Percentiles rank a stretch among this genome's conserved stretches.
phyloP scores from a whole-genome alignment of 2,888 invertebrate species.

The Pristionchus mayeri region DNA sequence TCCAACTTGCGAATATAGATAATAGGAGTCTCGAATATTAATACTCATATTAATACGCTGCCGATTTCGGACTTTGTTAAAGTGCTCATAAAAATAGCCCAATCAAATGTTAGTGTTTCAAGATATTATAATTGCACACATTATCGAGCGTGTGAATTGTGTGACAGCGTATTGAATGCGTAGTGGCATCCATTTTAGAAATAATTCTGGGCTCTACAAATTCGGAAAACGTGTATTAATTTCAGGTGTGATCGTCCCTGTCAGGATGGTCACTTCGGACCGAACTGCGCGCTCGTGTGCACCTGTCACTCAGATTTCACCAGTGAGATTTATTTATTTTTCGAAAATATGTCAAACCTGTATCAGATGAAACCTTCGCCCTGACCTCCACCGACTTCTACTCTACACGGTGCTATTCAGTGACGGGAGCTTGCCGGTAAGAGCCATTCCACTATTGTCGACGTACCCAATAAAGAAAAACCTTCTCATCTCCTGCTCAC shows the following conservation, averaged over 20 bases:
- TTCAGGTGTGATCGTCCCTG: conserved; percentile 81
- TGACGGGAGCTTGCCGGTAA: conserved; percentile 78
- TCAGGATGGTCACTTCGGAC: conserved; percentile 87
- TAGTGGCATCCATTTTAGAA: too few relatives aligned
- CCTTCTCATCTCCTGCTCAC: too few relatives aligned
- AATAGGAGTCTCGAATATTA: too few relatives aligned
- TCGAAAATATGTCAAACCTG: background rate
- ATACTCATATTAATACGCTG: too few relatives aligned
- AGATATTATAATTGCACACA: too few relatives aligned
- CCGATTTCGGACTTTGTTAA: too few relatives aligned
- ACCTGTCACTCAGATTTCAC: conserved; percentile 29
- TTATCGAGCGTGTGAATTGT: too few relatives aligned
- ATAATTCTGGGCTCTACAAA: too few relatives aligned
- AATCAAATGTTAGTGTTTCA: too few relatives aligned
- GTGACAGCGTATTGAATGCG: too few relatives aligned
- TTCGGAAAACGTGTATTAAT: background rate
- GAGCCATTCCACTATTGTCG: background rate
- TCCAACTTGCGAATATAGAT: too few relatives aligned
- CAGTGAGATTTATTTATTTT: background rate
- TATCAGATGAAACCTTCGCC: conserved; percentile 62
- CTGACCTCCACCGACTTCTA: conserved; percentile 59
- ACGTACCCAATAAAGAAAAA: background rate
- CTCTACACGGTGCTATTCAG: conserved; percentile 77
- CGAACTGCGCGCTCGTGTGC: conserved; percentile 39
- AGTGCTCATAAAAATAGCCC: too few relatives aligned